A percentile compares a stretch with the other conserved stretches of the same genome.
Conservation (phyloP, 1,140 invertebrate genomes). For the Sesamia nonagrioides region DNA sequence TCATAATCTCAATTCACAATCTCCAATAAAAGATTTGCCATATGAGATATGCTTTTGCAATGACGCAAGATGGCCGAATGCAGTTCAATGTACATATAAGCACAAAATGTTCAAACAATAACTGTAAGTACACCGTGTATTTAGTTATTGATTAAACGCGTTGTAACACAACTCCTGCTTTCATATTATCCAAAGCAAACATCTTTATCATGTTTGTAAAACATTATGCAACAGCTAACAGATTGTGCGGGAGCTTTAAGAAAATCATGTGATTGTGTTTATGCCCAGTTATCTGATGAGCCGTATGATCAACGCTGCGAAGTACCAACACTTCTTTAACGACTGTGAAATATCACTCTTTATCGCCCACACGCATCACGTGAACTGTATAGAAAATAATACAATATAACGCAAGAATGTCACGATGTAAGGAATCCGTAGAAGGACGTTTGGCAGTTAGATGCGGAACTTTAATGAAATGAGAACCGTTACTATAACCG, state of each 20-base stretch:
- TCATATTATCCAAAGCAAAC: conserved; percentile 3
- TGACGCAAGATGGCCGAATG: no score
- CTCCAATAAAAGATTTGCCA: no score
- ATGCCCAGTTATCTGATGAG: conserved; percentile 55
- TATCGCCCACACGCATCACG: conserved; percentile 63
- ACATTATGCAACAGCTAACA: conserved; percentile 10
- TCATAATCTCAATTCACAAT: no score
- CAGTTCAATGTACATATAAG: no score
- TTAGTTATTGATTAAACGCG: no score
- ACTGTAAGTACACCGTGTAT: no score
- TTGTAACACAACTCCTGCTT: no score
- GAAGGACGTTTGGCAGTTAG: background rate
- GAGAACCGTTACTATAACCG: background rate
- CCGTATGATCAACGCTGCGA: conserved; percentile 60
- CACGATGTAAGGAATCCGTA: background rate
- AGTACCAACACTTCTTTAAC: conserved; percentile 36
- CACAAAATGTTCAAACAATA: no score
- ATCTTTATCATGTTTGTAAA: conserved; percentile 14
- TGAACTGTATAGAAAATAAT: conserved; percentile 50
- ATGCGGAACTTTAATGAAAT: conserved; percentile 14
- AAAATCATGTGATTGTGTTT: conserved; percentile 66
- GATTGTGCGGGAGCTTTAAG: conserved; percentile 23
- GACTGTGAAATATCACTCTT: conserved; percentile 58
- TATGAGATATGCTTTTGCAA: no score
- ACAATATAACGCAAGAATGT: conserved; percentile 27